Evolutionary conservation across 2,797 vertebrate species (phyloP).

Genomic region (Sebastes vulpes): DNA sequence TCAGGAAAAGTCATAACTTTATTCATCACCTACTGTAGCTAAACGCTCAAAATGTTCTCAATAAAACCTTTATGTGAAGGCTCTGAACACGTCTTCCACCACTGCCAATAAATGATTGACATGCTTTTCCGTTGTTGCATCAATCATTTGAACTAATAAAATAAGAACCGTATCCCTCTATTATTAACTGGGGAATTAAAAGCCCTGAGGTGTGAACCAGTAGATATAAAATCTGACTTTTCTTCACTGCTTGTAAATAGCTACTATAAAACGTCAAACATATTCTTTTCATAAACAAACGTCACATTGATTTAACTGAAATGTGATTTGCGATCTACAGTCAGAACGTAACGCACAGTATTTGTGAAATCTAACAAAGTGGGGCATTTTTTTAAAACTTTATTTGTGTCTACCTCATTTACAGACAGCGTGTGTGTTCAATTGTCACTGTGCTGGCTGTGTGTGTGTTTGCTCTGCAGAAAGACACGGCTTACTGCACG

Average conservation of each 20-base stretch:
- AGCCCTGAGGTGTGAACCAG: neutral
- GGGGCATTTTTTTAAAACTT: neutral
- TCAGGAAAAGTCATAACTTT: too few species aligned
- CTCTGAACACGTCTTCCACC: neutral
- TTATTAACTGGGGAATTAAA: neutral
- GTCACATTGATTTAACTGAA: neutral
- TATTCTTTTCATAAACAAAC: neutral
- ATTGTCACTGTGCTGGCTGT: conserved; percentile 18
- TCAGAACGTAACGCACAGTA: neutral
- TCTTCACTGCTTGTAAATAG: neutral
- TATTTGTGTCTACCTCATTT: conserved; percentile 24
- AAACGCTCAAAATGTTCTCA: too few species aligned
- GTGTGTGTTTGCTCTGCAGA: conserved; percentile 68
- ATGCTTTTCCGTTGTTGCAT: neutral
- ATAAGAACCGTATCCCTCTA: neutral
- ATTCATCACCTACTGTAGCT: too few species aligned
- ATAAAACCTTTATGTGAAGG: too few species aligned
- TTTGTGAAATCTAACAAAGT: neutral
- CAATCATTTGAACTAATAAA: neutral
- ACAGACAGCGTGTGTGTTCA: conserved; percentile 30
- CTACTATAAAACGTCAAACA: too few species aligned
- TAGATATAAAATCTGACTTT: neutral
- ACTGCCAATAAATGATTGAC: neutral
- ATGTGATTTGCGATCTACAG: neutral
- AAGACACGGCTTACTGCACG: conserved; percentile 72